phyloP scores from a whole-genome alignment of 2,888 invertebrate genomes.

The Acrocera orbiculus region DNA sequence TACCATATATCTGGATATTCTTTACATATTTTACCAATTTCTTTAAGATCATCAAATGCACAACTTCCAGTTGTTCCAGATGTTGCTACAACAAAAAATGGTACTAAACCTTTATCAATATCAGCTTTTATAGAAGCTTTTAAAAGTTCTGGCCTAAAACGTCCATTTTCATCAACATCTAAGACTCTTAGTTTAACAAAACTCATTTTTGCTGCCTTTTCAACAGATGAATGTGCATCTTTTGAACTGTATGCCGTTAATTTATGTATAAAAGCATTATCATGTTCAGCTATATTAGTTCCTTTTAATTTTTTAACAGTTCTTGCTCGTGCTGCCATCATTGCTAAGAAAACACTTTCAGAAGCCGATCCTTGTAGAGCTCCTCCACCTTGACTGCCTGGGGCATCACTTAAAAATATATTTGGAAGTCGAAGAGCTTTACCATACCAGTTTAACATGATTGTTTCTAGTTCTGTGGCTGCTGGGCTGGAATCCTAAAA shows the following conservation, averaged over 20 bases:
- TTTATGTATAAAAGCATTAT: slow-evolving; percentile 55
- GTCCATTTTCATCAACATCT: slow-evolving; percentile 50
- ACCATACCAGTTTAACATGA: slow-evolving; percentile 69
- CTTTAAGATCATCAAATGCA: slow-evolving; percentile 64
- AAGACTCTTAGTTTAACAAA: slow-evolving; percentile 52
- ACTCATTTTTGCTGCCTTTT: slow-evolving; percentile 64
- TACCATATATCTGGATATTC: slow-evolving; percentile 51
- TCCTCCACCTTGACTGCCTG: slow-evolving; percentile 47
- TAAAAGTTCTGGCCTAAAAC: slow-evolving; percentile 44
- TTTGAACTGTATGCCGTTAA: slow-evolving; percentile 58
- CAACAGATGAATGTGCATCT: slow-evolving; percentile 59
- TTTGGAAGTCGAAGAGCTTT: slow-evolving; percentile 55
- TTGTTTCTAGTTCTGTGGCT: slow-evolving; percentile 68
- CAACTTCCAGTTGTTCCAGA: slow-evolving; percentile 71
- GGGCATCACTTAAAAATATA: slow-evolving; percentile 37
- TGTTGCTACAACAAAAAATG: slow-evolving; percentile 69
- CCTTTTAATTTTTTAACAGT: slow-evolving; percentile 48
- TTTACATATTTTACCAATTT: slow-evolving; percentile 55
- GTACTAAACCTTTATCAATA: slow-evolving; percentile 52
- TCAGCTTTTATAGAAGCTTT: slow-evolving; percentile 52
- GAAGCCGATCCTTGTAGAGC: slow-evolving; percentile 71
- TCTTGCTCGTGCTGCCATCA: slow-evolving; percentile 56
- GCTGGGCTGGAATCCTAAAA: slow-evolving; percentile 66
- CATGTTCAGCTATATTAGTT: slow-evolving; percentile 33
- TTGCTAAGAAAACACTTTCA: slow-evolving; percentile 60